Conservation (phyloP, 2,888 invertebrate genomes). For the Polietes domitor region DNA sequence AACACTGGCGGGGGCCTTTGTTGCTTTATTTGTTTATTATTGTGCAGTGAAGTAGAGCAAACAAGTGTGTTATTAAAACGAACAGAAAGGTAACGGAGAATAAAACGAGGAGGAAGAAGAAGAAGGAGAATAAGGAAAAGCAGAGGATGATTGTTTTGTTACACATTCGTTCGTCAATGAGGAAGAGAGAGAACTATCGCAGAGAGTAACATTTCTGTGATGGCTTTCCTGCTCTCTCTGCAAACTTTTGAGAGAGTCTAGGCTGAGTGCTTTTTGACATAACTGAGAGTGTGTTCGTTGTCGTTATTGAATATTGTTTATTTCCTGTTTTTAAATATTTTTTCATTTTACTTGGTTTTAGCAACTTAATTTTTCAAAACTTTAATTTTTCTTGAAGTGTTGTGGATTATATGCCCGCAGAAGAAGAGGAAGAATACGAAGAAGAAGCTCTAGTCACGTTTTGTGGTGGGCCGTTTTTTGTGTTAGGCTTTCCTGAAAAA, state of each 20-base stretch:
- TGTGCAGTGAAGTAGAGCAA: constrained; percentile 58
- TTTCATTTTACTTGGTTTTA: not conserved
- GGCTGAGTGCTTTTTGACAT: not conserved
- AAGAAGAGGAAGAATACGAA: too few relatives aligned
- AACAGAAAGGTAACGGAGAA: constrained; percentile 17
- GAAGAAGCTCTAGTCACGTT: not conserved
- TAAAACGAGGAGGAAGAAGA: not conserved
- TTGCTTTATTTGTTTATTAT: constrained; percentile 53
- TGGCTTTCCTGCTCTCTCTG: not conserved
- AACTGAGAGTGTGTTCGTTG: constrained; percentile 26
- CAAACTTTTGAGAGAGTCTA: not conserved
- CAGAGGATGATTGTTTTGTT: not conserved
- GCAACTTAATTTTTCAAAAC: not conserved
- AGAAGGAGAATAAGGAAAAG: not conserved
- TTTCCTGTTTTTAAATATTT: constrained; percentile 15
- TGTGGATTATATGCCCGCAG: too few relatives aligned
- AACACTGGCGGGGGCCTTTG: constrained; percentile 23
- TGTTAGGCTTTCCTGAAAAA: constrained; percentile 25
- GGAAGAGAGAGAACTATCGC: not conserved
- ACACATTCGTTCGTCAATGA: constrained; percentile 1
- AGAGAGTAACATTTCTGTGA: not conserved
- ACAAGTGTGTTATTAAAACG: constrained; percentile 58
- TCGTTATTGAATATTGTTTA: constrained; percentile 26
- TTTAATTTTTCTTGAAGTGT: too few relatives aligned
- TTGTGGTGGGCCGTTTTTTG: not conserved